These are phyloP conservation scores for Cichladusa arquata DNA, from an alignment of 2,113 vertebrate genomes.

Conservation along the genomic window DNA sequence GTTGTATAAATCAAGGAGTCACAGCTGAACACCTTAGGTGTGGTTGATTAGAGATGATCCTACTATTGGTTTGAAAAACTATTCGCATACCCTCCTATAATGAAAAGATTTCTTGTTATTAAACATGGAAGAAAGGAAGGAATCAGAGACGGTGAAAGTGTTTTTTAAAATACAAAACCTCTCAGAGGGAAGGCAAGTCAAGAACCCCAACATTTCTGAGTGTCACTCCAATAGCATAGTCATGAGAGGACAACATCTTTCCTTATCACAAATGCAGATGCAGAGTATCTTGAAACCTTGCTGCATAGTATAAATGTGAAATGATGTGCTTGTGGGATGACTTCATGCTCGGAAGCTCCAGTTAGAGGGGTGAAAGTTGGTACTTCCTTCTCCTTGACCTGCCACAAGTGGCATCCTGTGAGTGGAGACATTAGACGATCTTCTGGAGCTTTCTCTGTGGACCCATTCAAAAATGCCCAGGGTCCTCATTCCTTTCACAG, in stretches of 20 bases:
- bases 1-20: not conserved
- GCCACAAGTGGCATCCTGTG: not conserved
- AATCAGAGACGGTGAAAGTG: not conserved
- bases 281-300: not conserved
- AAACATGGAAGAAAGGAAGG: not conserved
- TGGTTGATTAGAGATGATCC: not conserved
- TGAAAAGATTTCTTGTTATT: not conserved
- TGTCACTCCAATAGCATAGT: rapidly evolving
- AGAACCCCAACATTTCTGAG: not conserved
- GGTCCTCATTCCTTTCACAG: not conserved
- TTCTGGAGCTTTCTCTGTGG: not conserved
- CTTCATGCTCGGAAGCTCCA: not conserved
- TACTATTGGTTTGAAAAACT: not conserved
- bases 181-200: not conserved
- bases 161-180: not conserved
- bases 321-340: not conserved
- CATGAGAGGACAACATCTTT: not conserved
- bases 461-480: not conserved
- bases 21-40: rapidly evolving
- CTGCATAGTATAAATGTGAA: not conserved
- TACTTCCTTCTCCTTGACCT: not conserved
- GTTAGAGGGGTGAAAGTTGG: not conserved
- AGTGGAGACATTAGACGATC: rapidly evolving
- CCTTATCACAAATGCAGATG: not conserved
- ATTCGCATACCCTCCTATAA: not conserved